These are phyloP conservation scores for Sphenodon punctatus DNA, from an alignment of 2,797 vertebrate genomes.

Conservation along the genomic window DNA sequence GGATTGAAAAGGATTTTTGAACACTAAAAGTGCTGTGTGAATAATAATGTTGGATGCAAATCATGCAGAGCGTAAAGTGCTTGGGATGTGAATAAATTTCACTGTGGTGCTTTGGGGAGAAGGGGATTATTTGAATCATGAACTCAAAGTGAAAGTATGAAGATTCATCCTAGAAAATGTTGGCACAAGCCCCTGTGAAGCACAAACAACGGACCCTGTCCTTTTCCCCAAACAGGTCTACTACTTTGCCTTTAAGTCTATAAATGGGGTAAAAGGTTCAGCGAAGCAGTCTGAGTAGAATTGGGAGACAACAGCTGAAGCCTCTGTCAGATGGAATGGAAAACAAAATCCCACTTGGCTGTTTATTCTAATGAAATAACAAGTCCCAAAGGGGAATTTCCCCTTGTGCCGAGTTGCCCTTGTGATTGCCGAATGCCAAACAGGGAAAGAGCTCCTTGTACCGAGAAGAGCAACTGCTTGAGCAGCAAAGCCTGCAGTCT, in stretches of 20 bases:
- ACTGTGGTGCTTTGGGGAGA: not conserved
- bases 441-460: not conserved
- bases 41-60: not conserved
- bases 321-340: slow-evolving; percentile 18
- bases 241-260: not conserved
- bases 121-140: not conserved
- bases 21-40: too few relatives aligned
- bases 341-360: slow-evolving; percentile 20
- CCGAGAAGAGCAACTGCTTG: not conserved
- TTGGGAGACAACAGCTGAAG: slow-evolving; percentile 16
- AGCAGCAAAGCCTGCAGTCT: fast-evolving
- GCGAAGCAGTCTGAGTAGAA: not conserved
- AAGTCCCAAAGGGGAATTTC: slow-evolving; percentile 7
- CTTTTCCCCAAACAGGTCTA: not conserved
- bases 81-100: fast-evolving
- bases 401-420: slow-evolving; percentile 4
- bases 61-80: not conserved
- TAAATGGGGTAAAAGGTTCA: not conserved
- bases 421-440: not conserved
- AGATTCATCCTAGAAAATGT: not conserved
- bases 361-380: slow-evolving; percentile 25
- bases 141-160: not conserved
- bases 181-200: not conserved
- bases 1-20: too few relatives aligned
- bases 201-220: not conserved